phyloP scores from a whole-genome alignment of 1,140 invertebrate species.

The Goniozus legneri region DNA sequence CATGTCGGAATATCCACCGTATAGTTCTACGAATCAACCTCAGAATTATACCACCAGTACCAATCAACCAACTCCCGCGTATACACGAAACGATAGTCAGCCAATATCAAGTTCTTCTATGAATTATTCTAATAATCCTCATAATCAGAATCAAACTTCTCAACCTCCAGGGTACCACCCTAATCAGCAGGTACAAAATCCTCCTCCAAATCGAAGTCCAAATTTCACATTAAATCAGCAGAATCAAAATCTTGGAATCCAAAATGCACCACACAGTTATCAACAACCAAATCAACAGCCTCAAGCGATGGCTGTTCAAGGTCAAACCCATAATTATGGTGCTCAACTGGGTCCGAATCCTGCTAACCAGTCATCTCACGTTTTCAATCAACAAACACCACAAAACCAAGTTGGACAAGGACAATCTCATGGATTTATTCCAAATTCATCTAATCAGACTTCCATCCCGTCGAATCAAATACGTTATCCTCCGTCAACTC shows the following conservation, averaged over 20 bases:
- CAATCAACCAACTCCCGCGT: conserved; percentile 26
- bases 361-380: conserved; percentile 9
- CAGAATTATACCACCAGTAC: conserved; percentile 28
- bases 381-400: conserved; percentile 30
- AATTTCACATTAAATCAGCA: conserved; percentile 31
- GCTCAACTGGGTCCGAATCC: conserved; percentile 9
- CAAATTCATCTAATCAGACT: conserved; percentile 21
- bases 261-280: conserved; percentile 29
- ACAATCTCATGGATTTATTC: conserved; percentile 23
- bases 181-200: conserved; percentile 19
- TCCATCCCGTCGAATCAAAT: conserved; percentile 24
- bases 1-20: conserved; percentile 38
- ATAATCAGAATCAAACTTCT: conserved; percentile 21
- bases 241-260: conserved; percentile 26
- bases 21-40: conserved; percentile 30
- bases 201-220: conserved; percentile 18
- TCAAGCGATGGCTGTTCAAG: conserved; percentile 20
- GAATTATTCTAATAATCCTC: conserved; percentile 26
- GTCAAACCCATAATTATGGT: conserved; percentile 13
- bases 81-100: conserved; percentile 28
- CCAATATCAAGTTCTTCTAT: conserved; percentile 30
- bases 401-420: conserved; percentile 18
- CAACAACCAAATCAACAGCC: conserved; percentile 23
- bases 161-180: conserved; percentile 23
- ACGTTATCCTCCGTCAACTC: conserved; percentile 24